A percentile compares a stretch with the other conserved stretches of the same genome.
Conservation (phyloP, 2,113 vertebrate genomes). For the Chiloscyllium plagiosum region DNA sequence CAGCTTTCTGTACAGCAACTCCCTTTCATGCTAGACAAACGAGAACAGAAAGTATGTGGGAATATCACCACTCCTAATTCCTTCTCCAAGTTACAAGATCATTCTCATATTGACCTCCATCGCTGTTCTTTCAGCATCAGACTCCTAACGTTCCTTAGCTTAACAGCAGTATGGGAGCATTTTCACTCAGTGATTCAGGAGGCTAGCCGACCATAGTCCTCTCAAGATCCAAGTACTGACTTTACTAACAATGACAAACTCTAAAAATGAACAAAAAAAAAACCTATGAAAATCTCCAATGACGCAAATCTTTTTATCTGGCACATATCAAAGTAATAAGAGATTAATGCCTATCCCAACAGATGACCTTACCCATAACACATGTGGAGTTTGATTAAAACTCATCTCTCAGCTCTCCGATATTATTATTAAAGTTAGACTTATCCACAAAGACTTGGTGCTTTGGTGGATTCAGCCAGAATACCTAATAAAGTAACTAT, state of each 20-base stretch:
- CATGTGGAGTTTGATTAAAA: slow-evolving; percentile 28
- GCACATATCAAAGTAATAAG: background rate
- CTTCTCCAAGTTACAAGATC: too few species aligned
- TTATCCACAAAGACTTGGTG: background rate
- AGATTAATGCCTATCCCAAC: background rate
- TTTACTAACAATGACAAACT: background rate
- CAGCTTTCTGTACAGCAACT: too few species aligned
- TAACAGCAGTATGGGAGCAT: too few species aligned
- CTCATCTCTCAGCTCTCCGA: background rate
- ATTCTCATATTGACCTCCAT: too few species aligned
- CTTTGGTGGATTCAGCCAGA: background rate
- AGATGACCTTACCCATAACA: slow-evolving; percentile 24
- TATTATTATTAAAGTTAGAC: slow-evolving; percentile 6
- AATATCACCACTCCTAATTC: too few species aligned
- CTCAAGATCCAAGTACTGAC: background rate
- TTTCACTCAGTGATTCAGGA: background rate
- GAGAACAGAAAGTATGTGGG: too few species aligned
- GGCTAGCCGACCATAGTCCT: background rate
- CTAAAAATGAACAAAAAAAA: background rate
- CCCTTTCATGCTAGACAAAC: too few species aligned
- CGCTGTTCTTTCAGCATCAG: too few species aligned
- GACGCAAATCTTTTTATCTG: background rate
- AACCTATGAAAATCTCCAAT: background rate
- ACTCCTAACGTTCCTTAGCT: too few species aligned
- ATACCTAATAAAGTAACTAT: slow-evolving; percentile 37